phyloP scores from a whole-genome alignment of 2,888 invertebrate genomes.

The Lampropteryx suffumata region DNA sequence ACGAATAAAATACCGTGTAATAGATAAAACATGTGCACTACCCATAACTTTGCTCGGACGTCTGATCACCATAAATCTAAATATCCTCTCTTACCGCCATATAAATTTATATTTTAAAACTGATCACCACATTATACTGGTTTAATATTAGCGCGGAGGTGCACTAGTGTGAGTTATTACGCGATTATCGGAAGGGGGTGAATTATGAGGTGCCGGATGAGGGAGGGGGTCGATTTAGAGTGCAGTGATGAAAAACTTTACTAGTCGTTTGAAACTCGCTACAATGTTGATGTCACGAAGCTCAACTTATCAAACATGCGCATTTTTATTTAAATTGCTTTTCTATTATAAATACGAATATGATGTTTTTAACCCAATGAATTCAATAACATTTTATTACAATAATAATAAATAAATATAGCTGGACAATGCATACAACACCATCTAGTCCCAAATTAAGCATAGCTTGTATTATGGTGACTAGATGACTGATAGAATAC shows the following conservation, averaged over 20 bases:
- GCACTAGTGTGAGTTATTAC: conserved; percentile 61
- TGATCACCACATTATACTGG: conserved; percentile 61
- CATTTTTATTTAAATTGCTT: too few species aligned
- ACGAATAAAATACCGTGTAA: too few species aligned
- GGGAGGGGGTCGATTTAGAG: conserved; percentile 42
- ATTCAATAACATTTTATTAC: too few species aligned
- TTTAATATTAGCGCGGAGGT: conserved; percentile 56
- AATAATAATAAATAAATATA: too few species aligned
- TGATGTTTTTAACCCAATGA: too few species aligned
- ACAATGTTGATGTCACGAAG: not conserved
- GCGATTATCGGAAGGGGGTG: conserved; percentile 60
- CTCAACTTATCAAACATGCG: not conserved
- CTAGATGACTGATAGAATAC: too few species aligned
- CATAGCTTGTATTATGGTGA: too few species aligned
- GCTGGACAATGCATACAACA: too few species aligned
- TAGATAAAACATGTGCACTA: not conserved
- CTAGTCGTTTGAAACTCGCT: conserved; percentile 2
- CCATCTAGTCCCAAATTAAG: too few species aligned
- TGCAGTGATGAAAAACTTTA: conserved; percentile 25
- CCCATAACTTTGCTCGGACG: not conserved
- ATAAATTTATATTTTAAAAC: conserved; percentile 49
- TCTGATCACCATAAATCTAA: conserved; percentile 8
- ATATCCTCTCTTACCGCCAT: conserved; percentile 16
- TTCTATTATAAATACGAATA: too few species aligned
- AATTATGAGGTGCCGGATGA: conserved; percentile 49